phyloP scores from a whole-genome alignment of 1,140 invertebrate genomes.

The Neodiprion virginianus region DNA sequence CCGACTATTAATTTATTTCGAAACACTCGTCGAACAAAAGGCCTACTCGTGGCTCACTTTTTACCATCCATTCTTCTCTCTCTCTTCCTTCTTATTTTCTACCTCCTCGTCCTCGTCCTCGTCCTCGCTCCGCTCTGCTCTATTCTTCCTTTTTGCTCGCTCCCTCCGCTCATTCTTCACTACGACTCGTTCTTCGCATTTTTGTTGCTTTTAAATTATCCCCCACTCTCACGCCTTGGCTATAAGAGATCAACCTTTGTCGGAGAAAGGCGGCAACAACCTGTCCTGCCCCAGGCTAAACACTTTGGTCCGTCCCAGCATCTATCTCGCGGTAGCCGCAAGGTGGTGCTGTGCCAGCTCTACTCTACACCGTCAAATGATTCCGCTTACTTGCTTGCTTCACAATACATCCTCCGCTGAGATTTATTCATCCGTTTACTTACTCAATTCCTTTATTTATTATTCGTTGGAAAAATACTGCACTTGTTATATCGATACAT shows the following conservation, averaged over 20 bases:
- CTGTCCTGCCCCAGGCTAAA: not conserved
- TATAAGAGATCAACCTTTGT: not conserved
- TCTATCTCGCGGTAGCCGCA: constrained; percentile 1
- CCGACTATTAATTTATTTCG: constrained; percentile 50
- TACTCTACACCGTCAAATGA: not conserved
- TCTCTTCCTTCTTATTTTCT: not conserved
- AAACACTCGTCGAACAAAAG: constrained; percentile 54
- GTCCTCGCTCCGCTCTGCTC: not conserved
- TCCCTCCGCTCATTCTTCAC: constrained; percentile 11
- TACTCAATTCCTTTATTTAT: no score
- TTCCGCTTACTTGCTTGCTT: no score
- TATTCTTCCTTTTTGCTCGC: constrained; percentile 26
- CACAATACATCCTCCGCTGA: no score
- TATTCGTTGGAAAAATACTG: no score
- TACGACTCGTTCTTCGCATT: constrained; percentile 7
- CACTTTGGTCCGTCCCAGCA: not conserved
- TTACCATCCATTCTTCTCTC: constrained; percentile 30
- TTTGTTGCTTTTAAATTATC: constrained; percentile 8
- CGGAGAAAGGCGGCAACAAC: constrained; percentile 6
- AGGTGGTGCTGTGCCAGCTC: not conserved
- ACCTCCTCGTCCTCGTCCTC: no score
- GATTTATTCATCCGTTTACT: no score
- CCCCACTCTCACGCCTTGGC: constrained; percentile 10
- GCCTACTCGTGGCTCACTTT: constrained; percentile 37
- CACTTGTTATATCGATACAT: no score